Evolutionary conservation across 2,888 invertebrate genomes (phyloP).

Genomic region (Tetranychus truncatus): DNA sequence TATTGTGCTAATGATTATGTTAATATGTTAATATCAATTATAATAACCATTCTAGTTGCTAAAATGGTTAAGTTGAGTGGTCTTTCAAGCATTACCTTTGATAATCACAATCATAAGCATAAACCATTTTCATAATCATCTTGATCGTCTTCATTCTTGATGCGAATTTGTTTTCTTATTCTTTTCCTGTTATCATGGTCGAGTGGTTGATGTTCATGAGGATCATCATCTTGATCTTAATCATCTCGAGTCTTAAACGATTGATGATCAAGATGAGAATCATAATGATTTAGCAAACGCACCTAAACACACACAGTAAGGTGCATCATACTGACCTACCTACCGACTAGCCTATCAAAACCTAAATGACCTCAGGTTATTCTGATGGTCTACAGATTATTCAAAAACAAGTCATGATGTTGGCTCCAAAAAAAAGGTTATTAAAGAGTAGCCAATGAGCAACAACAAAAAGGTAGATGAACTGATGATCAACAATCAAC

Average conservation of each 20-base stretch:
- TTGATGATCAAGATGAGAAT: too few species aligned
- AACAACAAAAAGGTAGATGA: background rate
- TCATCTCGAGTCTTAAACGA: too few species aligned
- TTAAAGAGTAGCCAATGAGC: background rate
- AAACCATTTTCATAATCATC: background rate
- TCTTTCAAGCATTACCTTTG: background rate
- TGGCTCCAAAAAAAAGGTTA: background rate
- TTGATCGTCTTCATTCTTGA: background rate
- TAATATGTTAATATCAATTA: background rate
- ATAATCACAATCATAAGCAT: too few species aligned
- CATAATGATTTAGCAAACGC: background rate
- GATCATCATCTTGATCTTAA: background rate
- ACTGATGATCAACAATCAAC: too few species aligned
- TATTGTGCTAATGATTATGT: background rate
- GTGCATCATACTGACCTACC: background rate
- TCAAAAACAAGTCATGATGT: background rate
- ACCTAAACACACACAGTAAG: background rate
- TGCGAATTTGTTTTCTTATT: background rate
- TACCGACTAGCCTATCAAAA: slow-evolving; percentile 1
- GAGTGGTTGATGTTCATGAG: background rate
- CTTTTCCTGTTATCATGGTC: background rate
- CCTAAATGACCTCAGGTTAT: background rate
- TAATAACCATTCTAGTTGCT: background rate
- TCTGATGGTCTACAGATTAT: background rate
- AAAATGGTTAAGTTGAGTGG: background rate